These are phyloP conservation scores for Ornithoptera priamus DNA, from an alignment of 2,888 invertebrate genomes.

Conservation along the genomic window DNA sequence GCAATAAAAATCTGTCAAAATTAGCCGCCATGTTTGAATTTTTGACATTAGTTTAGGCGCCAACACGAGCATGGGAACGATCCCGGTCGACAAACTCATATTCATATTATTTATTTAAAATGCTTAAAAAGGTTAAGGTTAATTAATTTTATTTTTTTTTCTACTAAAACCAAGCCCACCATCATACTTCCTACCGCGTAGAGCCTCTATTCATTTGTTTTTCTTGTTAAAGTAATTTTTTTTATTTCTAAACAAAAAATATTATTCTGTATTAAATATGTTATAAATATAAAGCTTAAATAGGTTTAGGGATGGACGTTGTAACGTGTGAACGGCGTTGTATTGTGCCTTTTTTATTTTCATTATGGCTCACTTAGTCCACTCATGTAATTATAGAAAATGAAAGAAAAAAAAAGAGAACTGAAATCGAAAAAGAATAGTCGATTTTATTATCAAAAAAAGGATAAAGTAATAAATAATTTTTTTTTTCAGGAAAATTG, in stretches of 20 bases:
- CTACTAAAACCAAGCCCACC: slow-evolving; percentile 50
- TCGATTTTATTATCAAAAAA: slow-evolving; percentile 42
- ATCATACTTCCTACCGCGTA: slow-evolving; percentile 56
- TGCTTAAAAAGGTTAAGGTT: slow-evolving; percentile 23
- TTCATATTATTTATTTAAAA: slow-evolving; percentile 22
- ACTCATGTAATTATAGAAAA: slow-evolving; percentile 31
- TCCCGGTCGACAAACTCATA: slow-evolving; percentile 32
- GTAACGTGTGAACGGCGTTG: slow-evolving; percentile 4
- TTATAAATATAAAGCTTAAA: slow-evolving; percentile 28
- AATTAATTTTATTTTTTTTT: slow-evolving; percentile 23
- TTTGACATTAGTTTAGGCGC: slow-evolving; percentile 14
- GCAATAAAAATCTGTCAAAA: slow-evolving; percentile 24
- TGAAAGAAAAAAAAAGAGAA: slow-evolving; percentile 33
- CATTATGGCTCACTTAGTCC: slow-evolving; percentile 7
- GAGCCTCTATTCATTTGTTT: slow-evolving; percentile 51
- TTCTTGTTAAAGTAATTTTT: slow-evolving; percentile 40
- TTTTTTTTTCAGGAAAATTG: slow-evolving; percentile 61
- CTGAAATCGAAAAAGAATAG: slow-evolving; percentile 34
- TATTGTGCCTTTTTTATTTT: slow-evolving; percentile 19
- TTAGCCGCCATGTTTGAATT: background rate
- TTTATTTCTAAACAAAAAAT: slow-evolving; percentile 37
- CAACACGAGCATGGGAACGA: slow-evolving; percentile 24
- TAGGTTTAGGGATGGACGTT: slow-evolving; percentile 21
- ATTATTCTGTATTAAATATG: slow-evolving; percentile 28
- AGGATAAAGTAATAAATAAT: slow-evolving; percentile 50